These are phyloP conservation scores for Caradrina clavipalpis DNA, from an alignment of 2,888 invertebrate species.

Conservation along the genomic window DNA sequence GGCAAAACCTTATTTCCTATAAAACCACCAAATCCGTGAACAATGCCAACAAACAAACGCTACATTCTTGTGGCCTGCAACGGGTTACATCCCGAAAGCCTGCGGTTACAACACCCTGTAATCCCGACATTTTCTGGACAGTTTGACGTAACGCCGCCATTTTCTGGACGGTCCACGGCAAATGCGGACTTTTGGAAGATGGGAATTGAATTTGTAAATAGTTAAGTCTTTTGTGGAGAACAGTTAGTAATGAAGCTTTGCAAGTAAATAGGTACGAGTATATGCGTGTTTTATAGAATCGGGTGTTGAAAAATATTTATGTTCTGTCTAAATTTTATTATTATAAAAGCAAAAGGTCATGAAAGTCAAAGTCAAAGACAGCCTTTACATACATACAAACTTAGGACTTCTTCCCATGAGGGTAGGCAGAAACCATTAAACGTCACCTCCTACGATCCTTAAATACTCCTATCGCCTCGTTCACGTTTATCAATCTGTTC, in stretches of 20 bases:
- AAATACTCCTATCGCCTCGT: too few relatives aligned
- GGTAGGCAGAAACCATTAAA: too few relatives aligned
- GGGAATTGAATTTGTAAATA: conserved; percentile 31
- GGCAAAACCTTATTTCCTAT: background rate
- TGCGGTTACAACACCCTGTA: conserved; percentile 9
- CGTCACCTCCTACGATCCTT: too few relatives aligned
- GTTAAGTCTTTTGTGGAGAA: background rate
- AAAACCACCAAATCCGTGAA: background rate
- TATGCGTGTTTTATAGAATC: conserved; percentile 1
- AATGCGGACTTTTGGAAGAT: conserved; percentile 12
- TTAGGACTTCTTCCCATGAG: too few relatives aligned
- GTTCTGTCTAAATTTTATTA: background rate
- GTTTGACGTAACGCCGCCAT: conserved; percentile 31
- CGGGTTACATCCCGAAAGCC: background rate
- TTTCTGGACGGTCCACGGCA: conserved; percentile 13
- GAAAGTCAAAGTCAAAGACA: too few relatives aligned
- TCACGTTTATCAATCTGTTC: too few relatives aligned
- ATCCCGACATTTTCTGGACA: conserved; percentile 33
- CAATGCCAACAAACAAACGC: background rate
- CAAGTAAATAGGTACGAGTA: too few relatives aligned
- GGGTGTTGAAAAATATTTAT: background rate
- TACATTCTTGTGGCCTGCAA: conserved; percentile 7
- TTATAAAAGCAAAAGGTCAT: too few relatives aligned
- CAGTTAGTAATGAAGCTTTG: background rate
- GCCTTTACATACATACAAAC: too few relatives aligned